Percentiles rank a stretch among this genome's conserved stretches.
Evolutionary conservation across 2,113 vertebrate genomes (phyloP).

Genomic region (Pollimyrus isidori): DNA sequence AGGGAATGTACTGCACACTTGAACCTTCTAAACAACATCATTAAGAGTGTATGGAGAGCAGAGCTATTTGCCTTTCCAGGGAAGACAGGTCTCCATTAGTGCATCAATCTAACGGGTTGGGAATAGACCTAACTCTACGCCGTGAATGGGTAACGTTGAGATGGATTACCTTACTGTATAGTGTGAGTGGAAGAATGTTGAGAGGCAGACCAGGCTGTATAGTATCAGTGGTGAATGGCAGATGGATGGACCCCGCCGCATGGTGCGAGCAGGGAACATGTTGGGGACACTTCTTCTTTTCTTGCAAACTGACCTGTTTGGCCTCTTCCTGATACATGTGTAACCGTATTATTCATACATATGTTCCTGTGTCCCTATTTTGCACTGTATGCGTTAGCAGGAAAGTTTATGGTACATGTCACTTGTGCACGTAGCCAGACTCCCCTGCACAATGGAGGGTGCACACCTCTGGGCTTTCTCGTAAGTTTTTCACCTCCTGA

Average conservation of each 20-base stretch:
- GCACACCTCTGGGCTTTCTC: background rate
- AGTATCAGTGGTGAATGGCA: background rate
- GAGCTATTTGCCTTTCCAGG: constrained; percentile 10
- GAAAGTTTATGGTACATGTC: background rate
- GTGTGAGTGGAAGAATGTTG: background rate
- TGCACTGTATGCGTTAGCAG: background rate
- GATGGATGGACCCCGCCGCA: background rate
- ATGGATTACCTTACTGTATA: background rate
- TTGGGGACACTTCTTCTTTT: background rate
- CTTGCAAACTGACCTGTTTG: background rate
- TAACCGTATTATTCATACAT: background rate
- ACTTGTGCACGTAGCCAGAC: background rate
- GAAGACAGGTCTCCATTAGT: constrained; percentile 17
- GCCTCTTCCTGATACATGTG: background rate
- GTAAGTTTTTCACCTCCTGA: background rate
- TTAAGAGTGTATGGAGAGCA: constrained; percentile 16
- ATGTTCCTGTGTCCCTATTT: background rate
- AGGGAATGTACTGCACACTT: constrained; percentile 5
- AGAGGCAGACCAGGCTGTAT: background rate
- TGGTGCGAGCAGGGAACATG: background rate
- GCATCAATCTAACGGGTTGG: background rate
- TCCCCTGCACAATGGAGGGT: background rate
- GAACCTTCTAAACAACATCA: constrained; percentile 19
- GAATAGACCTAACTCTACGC: background rate
- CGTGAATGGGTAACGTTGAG: background rate